Conservation (phyloP, 2,113 vertebrate genomes). For the Psittacara wagleri region DNA sequence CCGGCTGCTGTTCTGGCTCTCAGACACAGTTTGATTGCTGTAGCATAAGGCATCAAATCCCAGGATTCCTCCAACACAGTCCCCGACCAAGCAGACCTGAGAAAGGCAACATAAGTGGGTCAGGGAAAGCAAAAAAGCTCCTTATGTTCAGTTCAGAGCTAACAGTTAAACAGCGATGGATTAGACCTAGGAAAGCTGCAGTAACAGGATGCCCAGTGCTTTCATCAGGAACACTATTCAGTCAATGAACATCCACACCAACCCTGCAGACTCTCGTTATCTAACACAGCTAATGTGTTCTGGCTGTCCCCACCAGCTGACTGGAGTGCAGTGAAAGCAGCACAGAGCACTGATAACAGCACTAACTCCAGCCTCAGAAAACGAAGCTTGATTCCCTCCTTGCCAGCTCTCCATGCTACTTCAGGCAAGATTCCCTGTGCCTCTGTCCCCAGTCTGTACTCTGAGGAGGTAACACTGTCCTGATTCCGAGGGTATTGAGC, state of each 20-base stretch:
- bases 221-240: background rate
- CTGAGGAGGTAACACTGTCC: background rate
- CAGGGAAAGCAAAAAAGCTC: background rate
- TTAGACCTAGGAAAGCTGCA: background rate
- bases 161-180: background rate
- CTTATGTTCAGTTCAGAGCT: background rate
- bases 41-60: conserved; percentile 94
- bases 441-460: background rate
- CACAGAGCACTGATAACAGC: background rate
- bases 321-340: background rate
- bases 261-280: background rate
- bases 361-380: background rate
- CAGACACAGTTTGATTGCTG: conserved; percentile 85
- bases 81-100: conserved; percentile 95
- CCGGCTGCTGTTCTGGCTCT: conserved; percentile 94
- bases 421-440: background rate
- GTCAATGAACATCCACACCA: background rate
- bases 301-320: background rate
- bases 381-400: background rate
- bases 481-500: background rate
- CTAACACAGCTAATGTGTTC: background rate
- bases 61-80: conserved; percentile 97
- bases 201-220: background rate
- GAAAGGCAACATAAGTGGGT: background rate
- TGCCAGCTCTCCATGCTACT: background rate